Conservation (phyloP, 1,140 invertebrate species). For the Drosophila tropicalis region DNA sequence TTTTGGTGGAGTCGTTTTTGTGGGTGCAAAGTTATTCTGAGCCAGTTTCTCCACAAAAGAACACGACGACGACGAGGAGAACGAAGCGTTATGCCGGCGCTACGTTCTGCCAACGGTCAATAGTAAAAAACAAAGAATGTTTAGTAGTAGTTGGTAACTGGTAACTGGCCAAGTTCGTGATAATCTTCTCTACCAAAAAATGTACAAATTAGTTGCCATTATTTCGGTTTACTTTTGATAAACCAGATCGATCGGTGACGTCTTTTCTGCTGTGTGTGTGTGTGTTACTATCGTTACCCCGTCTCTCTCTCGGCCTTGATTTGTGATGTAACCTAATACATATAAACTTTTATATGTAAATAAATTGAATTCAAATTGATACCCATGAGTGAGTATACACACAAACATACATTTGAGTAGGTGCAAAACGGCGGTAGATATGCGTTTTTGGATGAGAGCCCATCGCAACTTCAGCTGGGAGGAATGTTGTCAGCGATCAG, state of each 20-base stretch:
- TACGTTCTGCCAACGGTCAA: slow-evolving; percentile 1
- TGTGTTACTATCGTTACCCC: slow-evolving; percentile 10
- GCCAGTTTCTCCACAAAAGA: slow-evolving; percentile 53
- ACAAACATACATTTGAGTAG: background rate
- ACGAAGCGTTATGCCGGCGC: slow-evolving; percentile 30
- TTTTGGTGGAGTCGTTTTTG: slow-evolving; percentile 5
- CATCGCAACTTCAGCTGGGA: slow-evolving; percentile 41
- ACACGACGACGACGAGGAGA: background rate
- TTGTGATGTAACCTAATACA: slow-evolving; percentile 57
- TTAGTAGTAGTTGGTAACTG: slow-evolving; percentile 33
- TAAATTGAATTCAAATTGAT: background rate
- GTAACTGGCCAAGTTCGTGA: slow-evolving; percentile 44
- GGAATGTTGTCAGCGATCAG: slow-evolving; percentile 43
- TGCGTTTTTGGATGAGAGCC: slow-evolving; percentile 30
- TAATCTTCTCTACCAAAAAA: slow-evolving; percentile 18
- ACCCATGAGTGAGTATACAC: slow-evolving; percentile 1
- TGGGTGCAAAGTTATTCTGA: slow-evolving; percentile 31
- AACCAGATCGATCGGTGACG: slow-evolving; percentile 50
- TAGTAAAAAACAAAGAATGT: slow-evolving; percentile 11
- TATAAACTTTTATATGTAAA: slow-evolving; percentile 20
- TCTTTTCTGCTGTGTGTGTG: slow-evolving; percentile 23
- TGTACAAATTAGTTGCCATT: slow-evolving; percentile 24
- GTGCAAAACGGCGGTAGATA: slow-evolving; percentile 3
- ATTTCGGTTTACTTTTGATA: slow-evolving; percentile 9
- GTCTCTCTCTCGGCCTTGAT: slow-evolving; percentile 16